Evolutionary conservation across 2,797 vertebrate species (phyloP), one percentile per base, ranked within the genome.

Genomic region (Macrochelys suwanniensis): DNA sequence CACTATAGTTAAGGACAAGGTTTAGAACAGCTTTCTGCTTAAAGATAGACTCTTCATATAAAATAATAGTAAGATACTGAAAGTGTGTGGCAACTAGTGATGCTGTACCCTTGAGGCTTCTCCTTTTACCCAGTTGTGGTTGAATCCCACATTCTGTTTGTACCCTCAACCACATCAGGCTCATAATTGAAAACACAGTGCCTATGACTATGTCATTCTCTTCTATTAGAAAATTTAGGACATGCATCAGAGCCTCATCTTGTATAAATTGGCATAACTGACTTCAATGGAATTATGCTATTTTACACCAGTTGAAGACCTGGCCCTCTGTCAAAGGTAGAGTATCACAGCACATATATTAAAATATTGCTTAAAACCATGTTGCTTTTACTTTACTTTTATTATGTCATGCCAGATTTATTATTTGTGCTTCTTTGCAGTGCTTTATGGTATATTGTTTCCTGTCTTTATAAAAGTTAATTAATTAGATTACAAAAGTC

Each of bases 121-220:
- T 23, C 25, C 74, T 74, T 82, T 65, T 16, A 59, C 49, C 17
- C 3, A 45, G 54, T 56, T 26, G 16, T n/a, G 77, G n/a, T 19
- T 47, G 78, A 87, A 79, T 56, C 5, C 2, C 61, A 1, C 28
- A 79, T 42, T 1, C 74, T 76, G 4, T 26, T 0, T 7, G 2
- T 7, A 85, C 28, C 12, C 5, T 82, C 82, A 49, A 61, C 11
- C 56, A 68, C 16, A 42, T n/a, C 19, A 19, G 19, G n/a, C 11
- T 6, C 7, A 26, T 49, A 25, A 49, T 47, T 49, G 53, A 77
- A 87, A 37, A 49, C 19, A 28, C 17, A 47, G 49, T 9, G 23
- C 21, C 6, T 54, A 10, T 77, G 56, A 50, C 50, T 79, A 2
- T 11, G 42, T 37, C 31, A 49, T 37, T 47, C 13, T 82, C 13